Evolutionary conservation across 2,797 vertebrate genomes (phyloP).

Genomic region (Poecilia wingei): DNA sequence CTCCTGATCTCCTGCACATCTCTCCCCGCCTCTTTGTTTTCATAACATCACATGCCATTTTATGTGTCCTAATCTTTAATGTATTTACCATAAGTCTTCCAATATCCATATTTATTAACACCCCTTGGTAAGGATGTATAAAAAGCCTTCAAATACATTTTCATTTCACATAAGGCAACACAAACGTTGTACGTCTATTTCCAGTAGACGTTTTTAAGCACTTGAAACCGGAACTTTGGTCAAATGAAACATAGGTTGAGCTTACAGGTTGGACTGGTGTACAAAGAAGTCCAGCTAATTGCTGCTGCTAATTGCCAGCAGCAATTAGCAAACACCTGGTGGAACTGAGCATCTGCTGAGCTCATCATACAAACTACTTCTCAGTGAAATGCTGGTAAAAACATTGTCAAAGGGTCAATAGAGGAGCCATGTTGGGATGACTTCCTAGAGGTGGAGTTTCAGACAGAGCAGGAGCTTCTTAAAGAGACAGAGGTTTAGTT

Average conservation of each 20-base stretch:
- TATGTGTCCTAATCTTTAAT: slow-evolving; percentile 9
- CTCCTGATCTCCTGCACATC: slow-evolving; percentile 26
- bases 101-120: background rate
- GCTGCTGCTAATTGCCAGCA: no score
- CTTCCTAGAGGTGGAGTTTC: no score
- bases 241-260: background rate
- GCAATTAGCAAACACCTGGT: no score
- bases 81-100: slow-evolving; percentile 1
- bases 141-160: background rate
- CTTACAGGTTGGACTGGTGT: background rate
- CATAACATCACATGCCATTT: background rate
- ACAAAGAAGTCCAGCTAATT: background rate
- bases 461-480: no score
- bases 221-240: background rate
- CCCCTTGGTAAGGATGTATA: background rate
- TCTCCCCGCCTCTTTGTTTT: background rate
- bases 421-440: no score
- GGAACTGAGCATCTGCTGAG: no score
- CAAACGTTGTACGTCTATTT: background rate
- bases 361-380: no score
- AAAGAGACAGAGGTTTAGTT: no score
- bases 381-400: no score
- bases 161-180: background rate
- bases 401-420: no score
- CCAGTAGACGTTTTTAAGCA: background rate